Conservation (phyloP, 2,113 vertebrate species). For the Polypterus senegalus region DNA sequence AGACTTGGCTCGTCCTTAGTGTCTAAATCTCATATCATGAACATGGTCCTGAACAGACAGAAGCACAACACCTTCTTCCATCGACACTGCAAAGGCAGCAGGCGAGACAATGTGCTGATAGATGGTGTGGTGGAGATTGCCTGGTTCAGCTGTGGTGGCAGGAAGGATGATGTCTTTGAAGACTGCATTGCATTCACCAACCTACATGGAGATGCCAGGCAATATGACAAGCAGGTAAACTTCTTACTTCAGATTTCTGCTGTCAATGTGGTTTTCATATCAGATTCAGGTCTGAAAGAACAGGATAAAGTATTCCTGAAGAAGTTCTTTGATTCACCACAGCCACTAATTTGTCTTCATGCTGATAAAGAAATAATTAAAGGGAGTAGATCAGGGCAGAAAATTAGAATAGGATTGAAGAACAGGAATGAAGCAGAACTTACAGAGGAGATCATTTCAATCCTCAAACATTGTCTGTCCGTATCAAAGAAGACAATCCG, state of each 20-base stretch:
- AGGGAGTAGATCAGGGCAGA: slow-evolving; percentile 2
- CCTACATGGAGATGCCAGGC: slow-evolving; percentile 34
- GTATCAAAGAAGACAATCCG: background rate
- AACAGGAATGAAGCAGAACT: slow-evolving; percentile 34
- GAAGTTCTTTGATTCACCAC: slow-evolving; percentile 21
- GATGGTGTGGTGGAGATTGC: slow-evolving; percentile 40
- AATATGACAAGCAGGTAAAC: slow-evolving; percentile 28
- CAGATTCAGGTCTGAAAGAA: slow-evolving; percentile 21
- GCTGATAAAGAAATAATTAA: slow-evolving; percentile 3
- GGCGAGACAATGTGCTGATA: slow-evolving; percentile 9
- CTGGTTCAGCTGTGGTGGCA: slow-evolving; percentile 33
- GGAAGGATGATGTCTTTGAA: slow-evolving; percentile 20
- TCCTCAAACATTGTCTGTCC: slow-evolving; percentile 25
- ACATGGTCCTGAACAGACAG: slow-evolving; percentile 10
- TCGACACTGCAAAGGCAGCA: slow-evolving; percentile 13
- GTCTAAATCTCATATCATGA: slow-evolving; percentile 21
- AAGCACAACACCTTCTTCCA: slow-evolving; percentile 16
- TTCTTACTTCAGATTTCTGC: slow-evolving; percentile 40
- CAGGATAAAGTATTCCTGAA: slow-evolving; percentile 21
- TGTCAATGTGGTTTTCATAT: slow-evolving; percentile 33
- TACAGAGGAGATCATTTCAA: slow-evolving; percentile 14
- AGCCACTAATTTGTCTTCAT: slow-evolving; percentile 24
- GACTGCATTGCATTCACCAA: slow-evolving; percentile 34
- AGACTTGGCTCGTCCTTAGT: slow-evolving; percentile 11
- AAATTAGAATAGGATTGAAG: slow-evolving; percentile 14